Evolutionary conservation across 2,113 vertebrate genomes (phyloP), one percentile per base, ranked within the genome.

Genomic region (Forbesichthys papilliferus): DNA sequence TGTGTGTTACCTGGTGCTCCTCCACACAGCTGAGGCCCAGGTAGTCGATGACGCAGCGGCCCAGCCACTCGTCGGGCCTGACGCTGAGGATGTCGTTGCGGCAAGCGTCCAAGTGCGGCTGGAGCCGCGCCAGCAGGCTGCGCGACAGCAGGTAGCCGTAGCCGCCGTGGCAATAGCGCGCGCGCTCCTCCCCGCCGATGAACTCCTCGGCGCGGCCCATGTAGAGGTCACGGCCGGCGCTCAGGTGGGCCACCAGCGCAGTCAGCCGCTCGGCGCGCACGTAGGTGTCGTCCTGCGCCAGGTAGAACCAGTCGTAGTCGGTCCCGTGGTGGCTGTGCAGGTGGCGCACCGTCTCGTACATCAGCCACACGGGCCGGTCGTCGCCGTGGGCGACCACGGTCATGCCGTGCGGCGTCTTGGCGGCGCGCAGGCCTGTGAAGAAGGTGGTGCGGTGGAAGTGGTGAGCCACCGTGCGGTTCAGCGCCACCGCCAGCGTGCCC

Each of bases 271-370:
- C 94, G 0, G 97, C 96, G 75, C 96, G 95, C 61, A 94, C 91
- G 16, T 98, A 99, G 0, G 96, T 96, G 84, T 99, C 96, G 0
- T 99, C 98, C 86, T 98, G 98, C 71, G 95, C 94, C 59, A 99
- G 61, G 78, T 96, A 95, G 91, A 99, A 98, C 98, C 98, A 99
- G 90, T 99, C 96, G 0, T 97, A 99, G 83, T 97, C 95, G 0
- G 92, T 91, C 54, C 94, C 94, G 0, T 96, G 94, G 80, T 98
- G 95, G 20, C 93, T 91, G 51, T 98, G 94, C 27, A 99, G 91
- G 56, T 99, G 94, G 33, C 93, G 95, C 75, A 99, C 79, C 0
- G 96, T 97, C 92, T 98, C 95, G 0, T 97, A 99, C 97, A 99
- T 99, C 60, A 98, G 92, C 98, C 98, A 99, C n/a, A 95, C 96